phyloP scores from a whole-genome alignment of 1,140 invertebrate species.

The Aphelenchoides fujianensis region DNA sequence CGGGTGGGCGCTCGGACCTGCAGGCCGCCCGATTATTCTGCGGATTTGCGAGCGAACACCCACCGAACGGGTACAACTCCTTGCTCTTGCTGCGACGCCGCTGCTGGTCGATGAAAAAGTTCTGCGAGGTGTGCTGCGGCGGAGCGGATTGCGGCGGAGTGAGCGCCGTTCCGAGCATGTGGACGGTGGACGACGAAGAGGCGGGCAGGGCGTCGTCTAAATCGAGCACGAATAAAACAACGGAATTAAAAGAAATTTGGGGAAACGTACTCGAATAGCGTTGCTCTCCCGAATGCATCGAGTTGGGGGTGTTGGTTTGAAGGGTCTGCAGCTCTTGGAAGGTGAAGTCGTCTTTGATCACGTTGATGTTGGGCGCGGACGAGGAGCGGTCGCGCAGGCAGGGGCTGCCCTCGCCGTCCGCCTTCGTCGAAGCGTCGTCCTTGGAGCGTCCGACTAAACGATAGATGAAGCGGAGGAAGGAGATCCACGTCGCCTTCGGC shows the following conservation, averaged over 20 bases:
- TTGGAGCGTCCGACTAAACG: background rate
- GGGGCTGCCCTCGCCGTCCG: background rate
- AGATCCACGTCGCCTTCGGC: background rate
- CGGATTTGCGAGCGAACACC: background rate
- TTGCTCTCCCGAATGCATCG: conserved; percentile 39
- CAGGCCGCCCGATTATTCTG: background rate
- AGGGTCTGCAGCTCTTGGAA: conserved; percentile 37
- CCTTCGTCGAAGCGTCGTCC: background rate
- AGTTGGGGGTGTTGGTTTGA: conserved; percentile 34
- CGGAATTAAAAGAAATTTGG: background rate
- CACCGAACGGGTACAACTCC: background rate
- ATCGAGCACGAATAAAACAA: background rate
- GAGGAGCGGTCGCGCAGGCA: conserved; percentile 43
- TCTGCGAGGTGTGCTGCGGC: conserved; percentile 49
- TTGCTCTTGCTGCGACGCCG: conserved; percentile 41
- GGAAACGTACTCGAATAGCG: conserved; percentile 28
- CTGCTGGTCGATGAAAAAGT: conserved; percentile 43
- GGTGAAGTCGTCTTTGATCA: conserved; percentile 44
- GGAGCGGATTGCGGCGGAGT: conserved; percentile 58
- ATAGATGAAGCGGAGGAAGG: background rate
- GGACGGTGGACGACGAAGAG: conserved; percentile 9
- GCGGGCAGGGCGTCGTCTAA: conserved; percentile 18
- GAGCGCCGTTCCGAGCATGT: conserved; percentile 28
- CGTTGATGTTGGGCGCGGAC: conserved; percentile 49
- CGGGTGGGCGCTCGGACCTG: conserved; percentile 3